Conservation (phyloP, 2,797 vertebrate species). For the Leptatherina wallacei region DNA sequence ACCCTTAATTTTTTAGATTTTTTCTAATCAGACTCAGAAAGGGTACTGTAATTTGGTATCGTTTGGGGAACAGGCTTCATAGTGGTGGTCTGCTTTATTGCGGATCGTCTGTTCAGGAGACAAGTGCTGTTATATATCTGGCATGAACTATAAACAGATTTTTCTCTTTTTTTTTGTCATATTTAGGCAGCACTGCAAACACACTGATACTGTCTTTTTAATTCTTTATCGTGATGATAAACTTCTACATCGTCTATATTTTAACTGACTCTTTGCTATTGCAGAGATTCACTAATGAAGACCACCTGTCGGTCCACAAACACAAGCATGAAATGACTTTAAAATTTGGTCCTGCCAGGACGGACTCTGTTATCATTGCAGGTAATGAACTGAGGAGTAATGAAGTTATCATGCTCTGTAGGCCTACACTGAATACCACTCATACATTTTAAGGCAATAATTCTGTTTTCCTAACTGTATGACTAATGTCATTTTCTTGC, state of each 20-base stretch:
- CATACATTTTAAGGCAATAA: not conserved
- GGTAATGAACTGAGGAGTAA: slow-evolving; percentile 62
- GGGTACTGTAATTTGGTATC: not conserved
- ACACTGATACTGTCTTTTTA: not conserved
- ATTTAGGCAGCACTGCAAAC: not conserved
- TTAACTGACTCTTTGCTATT: slow-evolving; percentile 30
- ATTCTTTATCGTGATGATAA: not conserved
- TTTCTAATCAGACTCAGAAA: not conserved
- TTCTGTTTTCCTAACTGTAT: not conserved
- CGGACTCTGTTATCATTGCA: slow-evolving; percentile 85
- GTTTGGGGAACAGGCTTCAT: not conserved
- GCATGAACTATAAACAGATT: slow-evolving; percentile 1
- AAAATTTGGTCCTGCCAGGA: slow-evolving; percentile 92
- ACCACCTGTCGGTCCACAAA: slow-evolving; percentile 97
- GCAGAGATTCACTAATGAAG: slow-evolving; percentile 97
- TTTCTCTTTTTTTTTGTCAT: not conserved
- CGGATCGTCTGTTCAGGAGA: not conserved
- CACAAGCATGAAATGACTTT: slow-evolving; percentile 99
- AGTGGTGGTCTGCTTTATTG: not conserved
- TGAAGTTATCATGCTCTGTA: not conserved
- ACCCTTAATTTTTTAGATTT: not conserved
- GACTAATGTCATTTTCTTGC: slow-evolving; percentile 22
- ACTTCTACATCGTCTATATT: not conserved
- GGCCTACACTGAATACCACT: not conserved
- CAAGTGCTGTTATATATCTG: not conserved